These are phyloP conservation scores for Lasius platythorax DNA, from an alignment of 2,888 invertebrate species.

Conservation along the genomic window DNA sequence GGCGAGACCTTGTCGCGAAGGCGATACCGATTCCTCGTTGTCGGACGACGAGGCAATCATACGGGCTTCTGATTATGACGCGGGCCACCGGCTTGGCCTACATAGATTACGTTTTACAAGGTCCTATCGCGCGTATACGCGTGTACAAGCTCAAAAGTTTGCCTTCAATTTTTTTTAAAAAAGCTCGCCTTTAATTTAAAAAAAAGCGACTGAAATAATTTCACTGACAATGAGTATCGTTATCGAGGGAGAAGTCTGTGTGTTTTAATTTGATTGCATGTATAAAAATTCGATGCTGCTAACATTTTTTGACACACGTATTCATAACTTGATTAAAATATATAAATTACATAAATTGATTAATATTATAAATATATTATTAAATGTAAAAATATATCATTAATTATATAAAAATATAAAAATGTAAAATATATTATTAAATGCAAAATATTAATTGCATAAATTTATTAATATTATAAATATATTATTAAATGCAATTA, in stretches of 20 bases:
- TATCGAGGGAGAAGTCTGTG: too few relatives aligned
- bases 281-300: neutral
- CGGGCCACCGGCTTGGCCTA: slow-evolving; percentile 76
- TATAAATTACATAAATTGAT: neutral
- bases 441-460: neutral
- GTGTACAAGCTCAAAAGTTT: neutral
- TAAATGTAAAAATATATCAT: neutral
- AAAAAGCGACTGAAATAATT: neutral
- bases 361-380: slow-evolving; percentile 7
- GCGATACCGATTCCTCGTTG: slow-evolving; percentile 75
- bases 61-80: slow-evolving; percentile 82
- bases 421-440: neutral
- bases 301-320: neutral
- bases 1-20: slow-evolving; percentile 82
- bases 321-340: neutral
- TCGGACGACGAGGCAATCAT: slow-evolving; percentile 69
- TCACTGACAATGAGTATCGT: too few relatives aligned
- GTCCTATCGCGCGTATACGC: slow-evolving; percentile 60
- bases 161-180: neutral
- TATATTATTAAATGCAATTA: neutral
- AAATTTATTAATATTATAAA: slow-evolving; percentile 13
- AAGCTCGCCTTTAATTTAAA: too few relatives aligned
- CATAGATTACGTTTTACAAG: slow-evolving; percentile 78
- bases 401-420: too few relatives aligned
- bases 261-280: neutral